Base-by-base conservation (phyloP, 1,140 invertebrate species). In the Arion vulgaris region DNA sequence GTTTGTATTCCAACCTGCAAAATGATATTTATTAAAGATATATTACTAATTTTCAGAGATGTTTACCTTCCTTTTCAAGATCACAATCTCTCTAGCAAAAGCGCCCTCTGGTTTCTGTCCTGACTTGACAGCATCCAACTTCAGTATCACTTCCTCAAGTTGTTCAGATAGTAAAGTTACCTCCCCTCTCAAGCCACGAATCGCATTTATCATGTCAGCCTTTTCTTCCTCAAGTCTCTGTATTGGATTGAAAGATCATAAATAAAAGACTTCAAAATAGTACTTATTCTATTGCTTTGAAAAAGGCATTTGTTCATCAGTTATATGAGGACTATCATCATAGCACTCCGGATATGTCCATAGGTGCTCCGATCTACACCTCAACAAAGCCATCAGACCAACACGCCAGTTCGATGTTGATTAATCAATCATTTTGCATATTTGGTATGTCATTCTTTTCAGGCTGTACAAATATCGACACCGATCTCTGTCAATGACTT, bases 21-120 rank as follows among this genome's bases (percentile, higher is more conserved):
- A 7, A 15, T 45, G 15, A 7, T 45, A 15, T 75, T 23, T 41
- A 41, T 5, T 9, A 36, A 9, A 36, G 15, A 71, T 19, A 71
- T 28, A 36, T 28, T 32, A n/a, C 45, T 49, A 11, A 5, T 57
- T 39, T 36, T n/a, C 36, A 71, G 41, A 57, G 45, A 80, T n/a
- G 53, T n/a, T n/a, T n/a, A 87, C 86, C 81, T 85, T 85, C 36
- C 85, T 87, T 53, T 85, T 84, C 4, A 85, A 76, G 26, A 34
- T 51, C 0, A 87, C 38, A 34, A 85, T 80, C 36, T 87, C 84
- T 19, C 73, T 36, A 62, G 75, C 26, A 68, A 9, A 7, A n/a
- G 51, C 36, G 4, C 57, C 36, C 7, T 78, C 76, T 45, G 17
- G 32, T 39, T 39, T 34, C 23, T 19, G 38, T 26, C 57, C 28